Base-by-base conservation (phyloP, 1,140 invertebrate genomes). In the Akabosia matsudoensis region DNA sequence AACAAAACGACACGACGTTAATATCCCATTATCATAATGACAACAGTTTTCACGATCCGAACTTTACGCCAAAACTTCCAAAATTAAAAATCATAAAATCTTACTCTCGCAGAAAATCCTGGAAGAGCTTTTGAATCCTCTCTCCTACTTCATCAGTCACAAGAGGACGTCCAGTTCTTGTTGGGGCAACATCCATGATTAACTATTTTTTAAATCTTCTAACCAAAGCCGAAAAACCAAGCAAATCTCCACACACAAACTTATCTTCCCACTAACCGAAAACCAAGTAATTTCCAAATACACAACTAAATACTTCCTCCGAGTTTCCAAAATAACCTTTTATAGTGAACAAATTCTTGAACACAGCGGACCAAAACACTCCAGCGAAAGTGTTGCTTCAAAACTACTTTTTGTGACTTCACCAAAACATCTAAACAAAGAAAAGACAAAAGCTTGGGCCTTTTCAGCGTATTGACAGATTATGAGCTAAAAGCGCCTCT, bases 31-130 rank as follows among this genome's bases (percentile, higher is more conserved):
- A 56, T 45, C 37, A 7, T n/a, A n/a, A n/a, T n/a, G 37, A 45
- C 18, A 45, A 45, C 37, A 45, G 7, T n/a, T 45, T 45, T 10
- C 37, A 45, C 37, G 18, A 10, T 45, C 7, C 37, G 37, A 18
- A 45, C 37, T 18, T 45, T 45, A 45, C 22, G 24, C 54, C 54
- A 56, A 56, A n/a, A 56, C 54, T 22, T n/a, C 3, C 22, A 51
- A 61, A n/a, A 67, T 79, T 67, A 18, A 16, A 26, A n/a, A 51
- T 30, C 77, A 24, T 56, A n/a, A n/a, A 56, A 56, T 56, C 22
- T 91, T 88, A 97, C 93, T 96, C 94, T 86, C 96, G 93, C 26
- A 98, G 87, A 83, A 98, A 98, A 84, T 96, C 94, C 84, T 97
- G 95, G 85, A 98, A 98, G 26, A 97, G 85, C 86, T 97, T 97